Evolutionary conservation across 1,140 invertebrate genomes (phyloP).

Genomic region (Hyles vespertilio): DNA sequence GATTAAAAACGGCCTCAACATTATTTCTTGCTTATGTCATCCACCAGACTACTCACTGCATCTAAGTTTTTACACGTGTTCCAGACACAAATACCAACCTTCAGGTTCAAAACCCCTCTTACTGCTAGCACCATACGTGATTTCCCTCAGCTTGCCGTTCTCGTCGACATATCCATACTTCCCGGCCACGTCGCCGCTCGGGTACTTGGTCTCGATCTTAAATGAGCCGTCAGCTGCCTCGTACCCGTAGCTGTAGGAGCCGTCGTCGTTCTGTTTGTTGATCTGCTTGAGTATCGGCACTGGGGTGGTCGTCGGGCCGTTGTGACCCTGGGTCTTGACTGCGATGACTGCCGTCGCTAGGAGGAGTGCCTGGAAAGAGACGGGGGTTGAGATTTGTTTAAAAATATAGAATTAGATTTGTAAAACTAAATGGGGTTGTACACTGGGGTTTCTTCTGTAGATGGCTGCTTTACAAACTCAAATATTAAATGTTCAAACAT

Average conservation of each 20-base stretch:
- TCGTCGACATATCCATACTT: constrained; percentile 91
- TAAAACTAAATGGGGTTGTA: too few relatives aligned
- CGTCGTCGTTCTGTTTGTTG: constrained; percentile 88
- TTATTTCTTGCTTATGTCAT: too few relatives aligned
- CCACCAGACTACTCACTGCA: too few relatives aligned
- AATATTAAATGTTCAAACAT: too few relatives aligned
- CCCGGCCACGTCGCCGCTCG: constrained; percentile 88
- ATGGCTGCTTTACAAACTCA: too few relatives aligned
- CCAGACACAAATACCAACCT: constrained; percentile 43
- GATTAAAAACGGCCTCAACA: too few relatives aligned
- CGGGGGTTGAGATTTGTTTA: too few relatives aligned
- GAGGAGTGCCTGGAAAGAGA: too few relatives aligned
- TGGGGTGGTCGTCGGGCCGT: constrained; percentile 76
- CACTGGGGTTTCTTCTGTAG: too few relatives aligned
- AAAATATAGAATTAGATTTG: too few relatives aligned
- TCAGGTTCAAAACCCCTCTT: constrained; percentile 84
- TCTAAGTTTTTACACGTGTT: background rate
- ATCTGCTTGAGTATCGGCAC: constrained; percentile 84
- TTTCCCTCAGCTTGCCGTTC: constrained; percentile 80
- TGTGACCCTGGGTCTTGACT: constrained; percentile 24
- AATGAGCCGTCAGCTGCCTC: constrained; percentile 93
- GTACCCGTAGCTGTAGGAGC: constrained; percentile 91
- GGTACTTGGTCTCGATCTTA: constrained; percentile 93
- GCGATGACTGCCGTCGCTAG: constrained; percentile 6
- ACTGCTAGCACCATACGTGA: constrained; percentile 87